phyloP scores from a whole-genome alignment of 2,888 invertebrate genomes.

The Scaptomyza tumidula region DNA sequence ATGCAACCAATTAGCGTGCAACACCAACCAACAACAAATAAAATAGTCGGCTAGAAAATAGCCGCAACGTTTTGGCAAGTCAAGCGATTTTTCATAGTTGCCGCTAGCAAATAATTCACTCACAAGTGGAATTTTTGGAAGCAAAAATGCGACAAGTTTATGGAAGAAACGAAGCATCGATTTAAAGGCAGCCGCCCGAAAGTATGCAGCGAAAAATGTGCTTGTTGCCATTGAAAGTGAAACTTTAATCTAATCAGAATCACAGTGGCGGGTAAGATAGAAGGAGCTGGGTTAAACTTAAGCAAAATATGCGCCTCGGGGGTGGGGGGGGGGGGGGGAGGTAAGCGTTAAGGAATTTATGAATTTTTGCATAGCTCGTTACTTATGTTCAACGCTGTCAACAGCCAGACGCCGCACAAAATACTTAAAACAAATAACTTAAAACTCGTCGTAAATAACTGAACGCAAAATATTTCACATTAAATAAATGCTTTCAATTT shows the following conservation, averaged over 20 bases:
- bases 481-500: conserved; percentile 23
- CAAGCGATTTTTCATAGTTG: conserved; percentile 10
- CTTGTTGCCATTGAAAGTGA: conserved; percentile 1
- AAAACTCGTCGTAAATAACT: conserved; percentile 32
- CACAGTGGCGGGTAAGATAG: conserved; percentile 1
- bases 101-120: conserved; percentile 35
- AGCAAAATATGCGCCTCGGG: background rate
- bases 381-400: conserved; percentile 48
- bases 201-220: conserved; percentile 44
- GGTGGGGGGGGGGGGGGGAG: too few relatives aligned
- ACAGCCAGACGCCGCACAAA: conserved; percentile 38
- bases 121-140: conserved; percentile 14
- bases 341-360: conserved; percentile 27
- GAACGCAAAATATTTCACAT: conserved; percentile 20
- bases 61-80: conserved; percentile 27
- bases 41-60: conserved; percentile 8
- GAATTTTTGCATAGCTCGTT: conserved; percentile 54
- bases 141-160: conserved; percentile 40
- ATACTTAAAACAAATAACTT: conserved; percentile 22
- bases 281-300: background rate
- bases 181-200: conserved; percentile 49
- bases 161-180: conserved; percentile 25
- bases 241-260: conserved; percentile 50
- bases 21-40: conserved; percentile 5
- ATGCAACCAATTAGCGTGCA: conserved; percentile 59